Evolutionary conservation across 1,140 invertebrate species (phyloP), one percentile per base, ranked within the genome.

Genomic region (Eupristina koningsbergeri): DNA sequence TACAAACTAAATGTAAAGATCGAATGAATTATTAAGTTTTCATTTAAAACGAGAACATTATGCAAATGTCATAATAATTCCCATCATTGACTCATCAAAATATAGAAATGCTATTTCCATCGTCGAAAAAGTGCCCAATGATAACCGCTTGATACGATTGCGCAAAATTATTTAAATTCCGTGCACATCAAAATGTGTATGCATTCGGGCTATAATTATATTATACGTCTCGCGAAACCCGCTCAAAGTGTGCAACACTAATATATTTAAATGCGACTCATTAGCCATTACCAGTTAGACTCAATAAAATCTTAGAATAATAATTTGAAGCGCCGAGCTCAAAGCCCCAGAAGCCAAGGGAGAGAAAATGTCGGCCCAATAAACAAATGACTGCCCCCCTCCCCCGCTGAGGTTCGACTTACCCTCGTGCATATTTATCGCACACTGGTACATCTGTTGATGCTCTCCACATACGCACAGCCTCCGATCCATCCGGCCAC

Each of bases 371-470:
- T 89, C 88, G 89, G 88, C 89, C 86, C 81, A 89, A 61, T 39
- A 82, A 73, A 73, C 80, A 47, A 80, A 75, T 80, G 47, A 76
- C 78, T 80, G 67, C 82, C 87, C 87, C 88, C n/a, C n/a, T n/a
- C n/a, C n/a, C n/a, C n/a, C n/a, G 87, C 87, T 15, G 50, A 85
- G 89, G 81, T 19, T 73, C 19, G 41, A 45, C 45, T 74, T 22
- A 29, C 71, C 71, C 45, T 50, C 80, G 86, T 88, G 87, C 88
- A 88, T 88, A 86, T 90, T 89, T 88, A 88, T 89, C 76, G 85
- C 22, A 22, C 22, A 19, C 3, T 17, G 74, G 45, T 61, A 8
- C 61, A 34, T 77, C 31, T 58, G 63, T 78, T 71, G 63, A 61
- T 78, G 71, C 22, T 83, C 26, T 71, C 53, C 63, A 7, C 41